phyloP scores from a whole-genome alignment of 2,888 invertebrate genomes.

The Thereva nobilitata region DNA sequence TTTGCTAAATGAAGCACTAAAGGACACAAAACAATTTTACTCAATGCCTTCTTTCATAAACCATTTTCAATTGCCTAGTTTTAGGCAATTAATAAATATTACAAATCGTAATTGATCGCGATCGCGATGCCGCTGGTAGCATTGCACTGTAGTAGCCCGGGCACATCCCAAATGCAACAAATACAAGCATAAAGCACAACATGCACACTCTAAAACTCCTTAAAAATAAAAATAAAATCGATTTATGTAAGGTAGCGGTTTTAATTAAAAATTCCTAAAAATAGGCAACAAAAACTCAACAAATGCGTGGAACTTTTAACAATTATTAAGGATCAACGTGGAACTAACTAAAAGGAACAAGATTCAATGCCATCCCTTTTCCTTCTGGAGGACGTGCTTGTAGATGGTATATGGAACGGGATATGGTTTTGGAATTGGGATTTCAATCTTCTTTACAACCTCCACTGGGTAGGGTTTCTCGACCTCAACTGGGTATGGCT shows the following conservation, averaged over 20 bases:
- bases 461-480: slow-evolving; percentile 77
- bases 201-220: neutral
- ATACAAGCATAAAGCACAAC: slow-evolving; percentile 1
- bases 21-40: no score
- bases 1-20: no score
- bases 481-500: slow-evolving; percentile 67
- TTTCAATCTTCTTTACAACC: slow-evolving; percentile 74
- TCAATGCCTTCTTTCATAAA: no score
- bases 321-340: slow-evolving; percentile 11
- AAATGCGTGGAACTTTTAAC: slow-evolving; percentile 15
- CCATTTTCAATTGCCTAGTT: neutral
- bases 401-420: slow-evolving; percentile 75
- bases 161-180: slow-evolving; percentile 1
- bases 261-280: slow-evolving; percentile 38
- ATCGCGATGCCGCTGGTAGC: no score
- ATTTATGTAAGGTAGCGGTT: neutral
- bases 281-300: slow-evolving; percentile 40
- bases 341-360: slow-evolving; percentile 36
- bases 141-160: no score
- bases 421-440: slow-evolving; percentile 72
- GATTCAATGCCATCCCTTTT: slow-evolving; percentile 44
- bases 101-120: neutral
- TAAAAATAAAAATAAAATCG: neutral
- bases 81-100: neutral
- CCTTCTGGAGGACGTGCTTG: slow-evolving; percentile 71